Evolutionary conservation across 2,888 invertebrate genomes (phyloP).

Genomic region (Phrixothrix hirtus): DNA sequence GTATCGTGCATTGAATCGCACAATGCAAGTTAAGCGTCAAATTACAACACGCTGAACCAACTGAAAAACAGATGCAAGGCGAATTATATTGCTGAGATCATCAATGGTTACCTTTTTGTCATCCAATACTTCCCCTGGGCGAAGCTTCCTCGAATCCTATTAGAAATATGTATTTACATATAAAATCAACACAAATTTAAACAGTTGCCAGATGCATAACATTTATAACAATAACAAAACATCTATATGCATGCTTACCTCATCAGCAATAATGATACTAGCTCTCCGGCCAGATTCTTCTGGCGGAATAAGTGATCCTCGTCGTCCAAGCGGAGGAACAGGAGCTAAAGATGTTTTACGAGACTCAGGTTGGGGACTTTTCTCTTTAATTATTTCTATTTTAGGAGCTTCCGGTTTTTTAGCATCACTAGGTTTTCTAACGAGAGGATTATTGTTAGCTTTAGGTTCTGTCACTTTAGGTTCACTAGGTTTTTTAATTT

Average conservation of each 20-base stretch:
- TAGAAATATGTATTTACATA: conserved; percentile 42
- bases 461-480: conserved; percentile 49
- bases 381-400: conserved; percentile 85
- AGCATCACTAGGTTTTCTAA: conserved; percentile 48
- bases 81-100: conserved; percentile 31
- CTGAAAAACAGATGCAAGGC: conserved; percentile 39
- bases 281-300: conserved; percentile 86
- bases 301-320: conserved; percentile 88
- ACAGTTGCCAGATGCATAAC: too few relatives aligned
- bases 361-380: conserved; percentile 66
- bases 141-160: conserved; percentile 88
- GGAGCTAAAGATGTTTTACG: conserved; percentile 70
- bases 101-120: conserved; percentile 83
- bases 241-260: conserved; percentile 68
- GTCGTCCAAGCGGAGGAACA: conserved; percentile 61
- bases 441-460: conserved; percentile 56
- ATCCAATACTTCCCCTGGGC: conserved; percentile 91
- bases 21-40: conserved; percentile 29
- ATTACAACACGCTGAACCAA: conserved; percentile 40
- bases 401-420: conserved; percentile 66
- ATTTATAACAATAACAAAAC: background rate
- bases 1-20: conserved; percentile 22
- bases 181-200: too few relatives aligned
- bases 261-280: conserved; percentile 90
- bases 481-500: conserved; percentile 6